Conservation (phyloP, 92 coral and sea anemone species). For the Zoanthus sansibaricus region DNA sequence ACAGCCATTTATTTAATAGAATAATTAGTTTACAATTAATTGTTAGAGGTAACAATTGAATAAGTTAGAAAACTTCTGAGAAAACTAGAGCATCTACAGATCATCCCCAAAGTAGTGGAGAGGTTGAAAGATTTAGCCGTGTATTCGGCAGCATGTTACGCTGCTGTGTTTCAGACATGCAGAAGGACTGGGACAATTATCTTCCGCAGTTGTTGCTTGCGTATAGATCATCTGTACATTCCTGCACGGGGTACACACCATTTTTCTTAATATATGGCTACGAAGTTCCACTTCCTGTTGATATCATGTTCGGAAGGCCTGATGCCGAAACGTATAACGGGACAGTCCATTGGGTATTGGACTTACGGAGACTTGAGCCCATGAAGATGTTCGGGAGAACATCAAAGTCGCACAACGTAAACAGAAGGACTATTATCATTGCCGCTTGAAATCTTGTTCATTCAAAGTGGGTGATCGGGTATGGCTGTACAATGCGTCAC, state of each 20-base stretch:
- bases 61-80: background rate
- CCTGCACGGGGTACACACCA: background rate
- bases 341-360: constrained; percentile 6
- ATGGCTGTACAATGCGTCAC: background rate
- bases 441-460: constrained; percentile 11
- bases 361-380: background rate
- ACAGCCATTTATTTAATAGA: no score
- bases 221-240: constrained; percentile 24
- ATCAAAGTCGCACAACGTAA: constrained; percentile 3
- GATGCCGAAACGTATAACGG: background rate
- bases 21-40: no score
- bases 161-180: constrained; percentile 33
- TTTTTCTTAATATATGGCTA: constrained; percentile 6
- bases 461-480: constrained; percentile 20
- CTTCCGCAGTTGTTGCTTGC: constrained; percentile 35
- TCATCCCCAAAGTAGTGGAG: constrained; percentile 28
- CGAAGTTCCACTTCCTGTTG: constrained; percentile 12
- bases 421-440: constrained; percentile 14
- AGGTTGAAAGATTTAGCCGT: constrained; percentile 25
- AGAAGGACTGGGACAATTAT: constrained; percentile 19
- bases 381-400: background rate
- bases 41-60: no score
- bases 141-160: constrained; percentile 31
- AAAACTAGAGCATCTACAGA: constrained; percentile 15
- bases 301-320: constrained; percentile 35